A percentile compares a stretch with the other conserved stretches of the same genome.
Evolutionary conservation across 2,113 vertebrate species (phyloP).

Genomic region (Apteryx mantelli): DNA sequence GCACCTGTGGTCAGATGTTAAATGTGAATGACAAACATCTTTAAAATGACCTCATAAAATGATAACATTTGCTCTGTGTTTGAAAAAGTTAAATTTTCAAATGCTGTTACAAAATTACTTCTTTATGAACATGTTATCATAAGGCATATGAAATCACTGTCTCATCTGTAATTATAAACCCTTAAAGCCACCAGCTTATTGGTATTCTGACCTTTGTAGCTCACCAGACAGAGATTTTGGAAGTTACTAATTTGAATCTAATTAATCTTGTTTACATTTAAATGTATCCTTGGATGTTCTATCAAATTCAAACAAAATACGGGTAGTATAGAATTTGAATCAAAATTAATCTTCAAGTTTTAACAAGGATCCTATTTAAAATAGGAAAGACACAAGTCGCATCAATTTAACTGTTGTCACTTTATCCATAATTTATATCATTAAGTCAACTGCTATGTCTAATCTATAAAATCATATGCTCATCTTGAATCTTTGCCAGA

Average conservation of each 20-base stretch:
- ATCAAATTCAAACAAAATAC: background rate
- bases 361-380: background rate
- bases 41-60: conserved; percentile 15
- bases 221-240: background rate
- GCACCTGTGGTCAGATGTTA: background rate
- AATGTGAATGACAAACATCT: background rate
- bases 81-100: conserved; percentile 19
- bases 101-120: background rate
- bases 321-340: background rate
- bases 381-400: background rate
- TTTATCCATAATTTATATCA: background rate
- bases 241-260: background rate
- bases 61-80: background rate
- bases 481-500: background rate
- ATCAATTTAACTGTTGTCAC: background rate
- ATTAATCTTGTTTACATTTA: background rate
- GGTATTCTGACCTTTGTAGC: background rate
- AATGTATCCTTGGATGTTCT: background rate
- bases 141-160: background rate
- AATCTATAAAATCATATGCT: background rate
- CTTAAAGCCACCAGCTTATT: background rate
- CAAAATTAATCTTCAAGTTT: background rate
- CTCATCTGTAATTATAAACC: background rate
- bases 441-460: background rate
- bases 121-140: background rate